Evolutionary conservation across 2,888 invertebrate species (phyloP), one percentile per base, ranked within the genome.

Genomic region (Ectemnius continuus): DNA sequence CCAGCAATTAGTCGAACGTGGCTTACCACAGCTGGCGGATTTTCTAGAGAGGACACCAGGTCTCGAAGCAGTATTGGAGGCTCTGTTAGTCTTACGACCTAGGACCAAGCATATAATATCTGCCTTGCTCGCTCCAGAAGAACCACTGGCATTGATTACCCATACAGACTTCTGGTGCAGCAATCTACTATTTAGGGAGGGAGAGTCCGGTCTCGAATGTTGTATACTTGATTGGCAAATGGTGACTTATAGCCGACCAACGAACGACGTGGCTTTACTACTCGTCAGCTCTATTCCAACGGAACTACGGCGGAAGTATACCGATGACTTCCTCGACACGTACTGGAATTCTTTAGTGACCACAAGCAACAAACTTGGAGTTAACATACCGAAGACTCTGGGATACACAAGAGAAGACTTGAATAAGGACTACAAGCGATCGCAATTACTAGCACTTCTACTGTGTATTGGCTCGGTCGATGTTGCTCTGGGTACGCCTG

Each of bases 91-190:
- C 0, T 90, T 94, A 4, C 92, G 95, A 76, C 94, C 94, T 0
- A 92, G 94, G 73, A 96, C 95, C 13, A 95, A 95, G 84, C 93
- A 94, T 18, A 92, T 96, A 60, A 95, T 96, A 26, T 94, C 95
- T 20, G 94, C 94, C 2, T 91, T 96, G 6, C 91, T 96, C 45
- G 93, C 94, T 60, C 95, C 96, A 0, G 93, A 94, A 62, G 95
- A 95, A 85, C 96, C 96, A 0, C 90, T 94, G 85, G 95, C 96
- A 0, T 92, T 96, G 5, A 94, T 96, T 73, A 96, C 95, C 0
- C 96, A 96, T 89, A 96, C 96, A 0, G 96, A 96, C 88, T 96
- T 96, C 90, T 96, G 96, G 96, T 95, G 95, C 88, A 96, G 96
- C 83, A 96, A 96, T 91, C 92, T 96, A 16, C 91, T 96, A 75